These are phyloP conservation scores for Corapipo altera DNA, from an alignment of 2,113 vertebrate species.

Conservation along the genomic window DNA sequence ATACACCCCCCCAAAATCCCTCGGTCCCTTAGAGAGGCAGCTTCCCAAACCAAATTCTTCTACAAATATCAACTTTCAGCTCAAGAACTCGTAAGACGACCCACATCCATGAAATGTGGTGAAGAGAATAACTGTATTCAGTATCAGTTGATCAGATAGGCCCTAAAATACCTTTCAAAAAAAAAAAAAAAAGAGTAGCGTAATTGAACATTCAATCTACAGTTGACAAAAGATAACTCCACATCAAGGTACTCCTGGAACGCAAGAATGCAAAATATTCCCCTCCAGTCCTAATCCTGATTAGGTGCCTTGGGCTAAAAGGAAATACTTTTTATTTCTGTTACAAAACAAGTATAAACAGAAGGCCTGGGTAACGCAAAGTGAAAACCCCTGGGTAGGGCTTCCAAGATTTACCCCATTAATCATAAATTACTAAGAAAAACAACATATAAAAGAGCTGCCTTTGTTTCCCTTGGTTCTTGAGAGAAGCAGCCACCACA, in stretches of 20 bases:
- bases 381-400: constrained; percentile 27
- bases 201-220: constrained; percentile 38
- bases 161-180: background rate
- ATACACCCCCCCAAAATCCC: background rate
- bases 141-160: background rate
- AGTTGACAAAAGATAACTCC: constrained; percentile 40
- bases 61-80: background rate
- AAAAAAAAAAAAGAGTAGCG: background rate
- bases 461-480: background rate
- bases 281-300: constrained; percentile 30
- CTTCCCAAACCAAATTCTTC: background rate
- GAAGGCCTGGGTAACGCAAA: constrained; percentile 12
- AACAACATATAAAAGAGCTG: background rate
- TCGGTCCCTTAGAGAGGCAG: background rate
- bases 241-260: constrained; percentile 43
- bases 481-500: background rate
- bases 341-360: constrained; percentile 65
- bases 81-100: background rate
- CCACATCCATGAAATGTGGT: background rate
- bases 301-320: constrained; percentile 50
- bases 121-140: background rate
- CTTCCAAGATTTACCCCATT: constrained; percentile 43
- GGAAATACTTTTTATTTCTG: constrained; percentile 53
- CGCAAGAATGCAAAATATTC: constrained; percentile 49
- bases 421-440: constrained; percentile 57